Conservation (phyloP, 2,797 vertebrate genomes). For the Pantherophis alleghaniensis region DNA sequence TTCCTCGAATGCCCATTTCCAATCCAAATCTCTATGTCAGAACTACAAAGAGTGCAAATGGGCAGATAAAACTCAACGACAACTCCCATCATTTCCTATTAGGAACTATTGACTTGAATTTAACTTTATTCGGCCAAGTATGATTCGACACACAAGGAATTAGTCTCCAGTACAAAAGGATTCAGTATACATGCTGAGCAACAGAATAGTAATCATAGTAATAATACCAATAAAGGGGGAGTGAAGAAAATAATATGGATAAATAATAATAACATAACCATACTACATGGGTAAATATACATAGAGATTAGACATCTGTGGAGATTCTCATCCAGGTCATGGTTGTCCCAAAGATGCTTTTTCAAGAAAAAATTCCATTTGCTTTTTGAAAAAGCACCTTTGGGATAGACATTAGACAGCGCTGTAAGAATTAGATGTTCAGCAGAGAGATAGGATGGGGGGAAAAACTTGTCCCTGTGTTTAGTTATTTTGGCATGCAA, state of each 20-base stretch:
- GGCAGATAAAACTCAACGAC: background rate
- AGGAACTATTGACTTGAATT: background rate
- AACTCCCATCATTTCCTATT: background rate
- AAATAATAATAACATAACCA: background rate
- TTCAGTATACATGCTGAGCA: background rate
- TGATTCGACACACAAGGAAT: background rate
- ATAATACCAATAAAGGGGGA: background rate
- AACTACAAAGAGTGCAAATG: background rate
- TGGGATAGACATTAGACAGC: background rate
- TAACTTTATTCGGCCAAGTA: background rate
- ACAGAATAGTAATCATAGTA: background rate
- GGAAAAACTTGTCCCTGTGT: background rate
- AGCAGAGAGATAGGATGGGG: background rate
- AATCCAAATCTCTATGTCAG: background rate
- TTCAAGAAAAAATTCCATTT: background rate
- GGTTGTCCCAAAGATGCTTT: background rate
- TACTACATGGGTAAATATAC: background rate
- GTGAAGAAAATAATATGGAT: background rate
- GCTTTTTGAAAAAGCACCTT: background rate
- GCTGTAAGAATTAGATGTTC: background rate
- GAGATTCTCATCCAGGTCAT: background rate
- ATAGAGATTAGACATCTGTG: background rate
- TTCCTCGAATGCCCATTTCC: background rate
- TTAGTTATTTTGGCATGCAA: background rate
- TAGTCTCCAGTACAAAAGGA: background rate